Base-by-base conservation (phyloP, 1,140 invertebrate species). In the Zaprionus taronus region DNA sequence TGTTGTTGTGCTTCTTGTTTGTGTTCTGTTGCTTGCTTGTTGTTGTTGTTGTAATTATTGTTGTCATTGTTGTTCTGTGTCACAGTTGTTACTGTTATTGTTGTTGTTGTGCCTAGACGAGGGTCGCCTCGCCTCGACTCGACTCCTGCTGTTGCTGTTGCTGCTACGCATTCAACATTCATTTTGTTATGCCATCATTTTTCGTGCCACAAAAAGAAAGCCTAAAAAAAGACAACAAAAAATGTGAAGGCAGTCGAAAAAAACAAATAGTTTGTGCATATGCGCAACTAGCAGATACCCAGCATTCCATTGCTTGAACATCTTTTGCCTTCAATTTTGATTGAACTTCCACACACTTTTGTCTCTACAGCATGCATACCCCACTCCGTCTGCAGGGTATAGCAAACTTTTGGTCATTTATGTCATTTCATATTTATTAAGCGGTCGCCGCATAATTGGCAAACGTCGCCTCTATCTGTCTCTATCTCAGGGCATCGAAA, bases 341-440 rank as follows among this genome's bases (percentile, higher is more conserved):
- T 1, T 14, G 0, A 14, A 4, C 6, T 38, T 38, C 12, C 14
- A 14, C 36, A 14, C 12, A 36, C 11, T 36, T 36, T 7, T 38
- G 7, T 38, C 14, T 15, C 11, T 5, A 11, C 49, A 5, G 12
- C 20, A 5, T 9, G 5, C 20, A 17, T 17, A 14, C n/a, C 53
- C 38, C 5, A 12, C 4, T 2, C n/a, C 12, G 6, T 20, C 6
- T 55, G 20, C 22, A 47, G 55, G 64, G 56, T 41, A 38, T 61
- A 60, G 60, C 34, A 58, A 72, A 65, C 36, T 70, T 56, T 71
- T 62, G 83, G 80, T 80, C 73, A 83, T 87, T 87, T 89, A 89
- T 89, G 83, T 89, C 84, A 80, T 89, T 89, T 89, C 77, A 79
- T 89, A 87, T 87, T 87, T 89, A 89, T 83, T 89, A 77, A 73